phyloP scores from a whole-genome alignment of 1,140 invertebrate species.

The Uloborus diversus region DNA sequence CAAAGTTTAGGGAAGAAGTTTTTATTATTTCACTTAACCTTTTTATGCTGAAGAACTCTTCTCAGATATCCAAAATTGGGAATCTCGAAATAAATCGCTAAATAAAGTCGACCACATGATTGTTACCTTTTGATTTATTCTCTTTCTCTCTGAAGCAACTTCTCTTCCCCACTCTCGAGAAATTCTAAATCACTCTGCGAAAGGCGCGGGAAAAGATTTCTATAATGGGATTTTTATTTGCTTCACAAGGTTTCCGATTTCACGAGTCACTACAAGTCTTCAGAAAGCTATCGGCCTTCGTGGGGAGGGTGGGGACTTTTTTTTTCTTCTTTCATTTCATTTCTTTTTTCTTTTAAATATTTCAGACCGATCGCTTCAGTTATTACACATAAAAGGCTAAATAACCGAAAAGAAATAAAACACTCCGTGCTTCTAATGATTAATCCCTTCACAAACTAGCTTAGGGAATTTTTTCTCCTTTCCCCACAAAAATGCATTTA shows the following conservation, averaged over 20 bases:
- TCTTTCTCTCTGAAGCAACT: neutral
- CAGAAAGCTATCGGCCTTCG: neutral
- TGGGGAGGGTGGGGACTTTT: neutral
- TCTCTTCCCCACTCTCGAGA: neutral
- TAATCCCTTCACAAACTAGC: neutral
- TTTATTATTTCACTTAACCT: too few species aligned
- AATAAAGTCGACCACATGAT: neutral
- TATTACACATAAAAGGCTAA: slow-evolving; percentile 30
- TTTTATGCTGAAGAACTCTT: too few species aligned
- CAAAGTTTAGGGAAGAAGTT: too few species aligned
- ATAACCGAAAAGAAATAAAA: slow-evolving; percentile 12
- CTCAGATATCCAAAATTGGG: too few species aligned
- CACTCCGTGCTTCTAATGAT: slow-evolving; percentile 15
- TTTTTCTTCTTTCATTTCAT: neutral
- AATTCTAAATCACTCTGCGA: neutral
- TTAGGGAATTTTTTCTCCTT: slow-evolving; percentile 1
- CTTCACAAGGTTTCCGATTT: slow-evolving; percentile 28
- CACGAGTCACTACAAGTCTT: neutral
- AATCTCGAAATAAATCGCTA: too few species aligned
- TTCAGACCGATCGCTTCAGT: slow-evolving; percentile 37
- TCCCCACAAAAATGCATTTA: neutral
- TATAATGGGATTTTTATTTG: slow-evolving; percentile 29
- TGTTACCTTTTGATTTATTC: neutral
- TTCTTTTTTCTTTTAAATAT: slow-evolving; percentile 25
- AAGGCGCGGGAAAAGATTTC: neutral